Conservation (phyloP, 2,797 vertebrate species). For the Carapus acus region DNA sequence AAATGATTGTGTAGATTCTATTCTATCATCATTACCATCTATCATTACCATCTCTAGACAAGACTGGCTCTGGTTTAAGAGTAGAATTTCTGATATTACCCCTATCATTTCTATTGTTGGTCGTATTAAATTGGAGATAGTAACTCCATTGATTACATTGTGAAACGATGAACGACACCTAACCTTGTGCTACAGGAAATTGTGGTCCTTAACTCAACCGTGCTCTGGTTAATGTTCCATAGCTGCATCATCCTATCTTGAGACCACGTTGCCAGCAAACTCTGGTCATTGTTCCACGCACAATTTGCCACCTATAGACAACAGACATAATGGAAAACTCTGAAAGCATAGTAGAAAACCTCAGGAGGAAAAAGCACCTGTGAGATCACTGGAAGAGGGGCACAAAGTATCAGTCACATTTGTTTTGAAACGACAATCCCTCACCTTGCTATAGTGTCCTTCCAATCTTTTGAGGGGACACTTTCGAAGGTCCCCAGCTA, state of each 20-base stretch:
- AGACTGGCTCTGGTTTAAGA: too few relatives aligned
- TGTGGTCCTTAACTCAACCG: slow-evolving; percentile 68
- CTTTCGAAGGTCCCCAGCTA: slow-evolving; percentile 74
- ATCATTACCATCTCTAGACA: neutral
- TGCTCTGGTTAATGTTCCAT: slow-evolving; percentile 69
- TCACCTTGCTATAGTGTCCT: slow-evolving; percentile 76
- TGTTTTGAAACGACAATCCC: neutral
- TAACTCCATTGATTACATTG: too few relatives aligned
- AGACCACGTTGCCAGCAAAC: slow-evolving; percentile 71
- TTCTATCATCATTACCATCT: too few relatives aligned
- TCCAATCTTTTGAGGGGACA: slow-evolving; percentile 76
- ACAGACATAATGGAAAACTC: neutral
- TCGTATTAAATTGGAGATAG: too few relatives aligned
- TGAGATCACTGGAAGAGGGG: too few relatives aligned
- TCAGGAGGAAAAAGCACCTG: too few relatives aligned
- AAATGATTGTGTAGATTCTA: too few relatives aligned
- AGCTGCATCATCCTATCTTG: slow-evolving; percentile 78
- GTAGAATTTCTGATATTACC: too few relatives aligned
- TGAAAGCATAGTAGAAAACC: neutral
- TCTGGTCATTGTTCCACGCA: slow-evolving; percentile 71
- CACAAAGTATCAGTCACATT: too few relatives aligned
- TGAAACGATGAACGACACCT: neutral
- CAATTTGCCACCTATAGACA: slow-evolving; percentile 71
- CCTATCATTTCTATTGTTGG: too few relatives aligned
- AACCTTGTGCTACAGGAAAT: slow-evolving; percentile 71